Percentiles rank a stretch among this genome's conserved stretches.
phyloP scores from a whole-genome alignment of 37 sponge, comb jelly and placozoan species.

The Aplysina aerophoba region DNA sequence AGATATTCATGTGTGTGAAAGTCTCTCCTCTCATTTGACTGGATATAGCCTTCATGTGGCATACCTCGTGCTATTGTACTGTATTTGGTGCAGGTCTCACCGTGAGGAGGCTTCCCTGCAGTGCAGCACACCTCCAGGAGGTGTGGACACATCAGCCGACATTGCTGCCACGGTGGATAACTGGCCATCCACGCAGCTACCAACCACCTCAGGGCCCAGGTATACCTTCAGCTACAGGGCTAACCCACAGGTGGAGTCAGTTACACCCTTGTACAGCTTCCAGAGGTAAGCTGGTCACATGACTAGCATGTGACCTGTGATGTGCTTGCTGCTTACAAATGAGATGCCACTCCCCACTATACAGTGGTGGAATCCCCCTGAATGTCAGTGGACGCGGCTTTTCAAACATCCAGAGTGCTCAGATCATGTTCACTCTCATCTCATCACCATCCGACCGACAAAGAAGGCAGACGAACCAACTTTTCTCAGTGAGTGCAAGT shows the following conservation, averaged over 20 bases:
- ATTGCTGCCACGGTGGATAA: neutral
- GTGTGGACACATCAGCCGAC: no score
- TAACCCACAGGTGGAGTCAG: neutral
- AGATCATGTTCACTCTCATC: neutral
- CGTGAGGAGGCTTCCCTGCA: neutral
- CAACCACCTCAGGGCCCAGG: neutral
- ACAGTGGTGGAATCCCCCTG: slow-evolving; percentile 15
- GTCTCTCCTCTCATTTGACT: no score
- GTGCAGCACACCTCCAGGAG: neutral
- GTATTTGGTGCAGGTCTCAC: neutral
- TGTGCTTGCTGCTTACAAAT: no score
- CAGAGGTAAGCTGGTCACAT: neutral
- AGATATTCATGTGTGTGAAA: no score
- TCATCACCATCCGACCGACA: neutral
- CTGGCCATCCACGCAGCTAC: neutral
- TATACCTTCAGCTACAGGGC: neutral
- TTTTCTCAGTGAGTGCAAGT: neutral
- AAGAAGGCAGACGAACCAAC: neutral
- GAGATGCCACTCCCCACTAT: no score
- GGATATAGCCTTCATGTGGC: no score
- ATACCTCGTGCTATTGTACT: no score
- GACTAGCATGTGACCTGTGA: neutral
- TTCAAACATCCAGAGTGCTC: neutral
- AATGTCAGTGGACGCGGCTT: neutral
- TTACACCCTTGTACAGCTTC: neutral